phyloP scores from a whole-genome alignment of 92 coral and sea anemone genomes.

The Phenganax stokvisi region DNA sequence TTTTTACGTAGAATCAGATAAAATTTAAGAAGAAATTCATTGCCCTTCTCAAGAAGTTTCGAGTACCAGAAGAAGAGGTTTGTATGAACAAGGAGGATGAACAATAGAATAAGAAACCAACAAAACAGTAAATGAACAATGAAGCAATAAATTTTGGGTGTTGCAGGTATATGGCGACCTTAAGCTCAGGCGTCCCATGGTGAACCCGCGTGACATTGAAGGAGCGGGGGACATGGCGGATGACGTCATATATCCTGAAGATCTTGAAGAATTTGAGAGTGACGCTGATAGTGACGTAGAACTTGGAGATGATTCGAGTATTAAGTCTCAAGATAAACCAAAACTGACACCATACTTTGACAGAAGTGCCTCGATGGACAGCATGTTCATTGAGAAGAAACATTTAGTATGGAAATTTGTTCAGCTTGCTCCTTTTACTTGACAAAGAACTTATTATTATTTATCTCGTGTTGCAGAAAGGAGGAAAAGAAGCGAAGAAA shows the following conservation, averaged over 20 bases:
- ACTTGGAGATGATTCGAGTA: conserved; percentile 77
- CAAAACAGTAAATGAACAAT: conserved; percentile 32
- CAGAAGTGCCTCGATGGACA: conserved; percentile 48
- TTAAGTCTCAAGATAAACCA: conserved; percentile 91
- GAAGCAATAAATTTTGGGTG: conserved; percentile 4
- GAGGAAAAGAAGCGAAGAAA: conserved; percentile 19
- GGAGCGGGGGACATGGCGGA: conserved; percentile 52
- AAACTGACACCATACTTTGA: conserved; percentile 93
- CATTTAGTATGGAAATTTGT: neutral
- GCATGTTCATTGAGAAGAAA: conserved; percentile 35
- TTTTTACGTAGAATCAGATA: conserved; percentile 69
- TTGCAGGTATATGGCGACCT: conserved; percentile 63
- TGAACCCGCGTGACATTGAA: conserved; percentile 91
- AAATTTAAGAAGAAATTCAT: conserved; percentile 91
- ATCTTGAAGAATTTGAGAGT: conserved; percentile 77
- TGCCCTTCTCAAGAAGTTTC: conserved; percentile 86
- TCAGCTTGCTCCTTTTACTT: neutral
- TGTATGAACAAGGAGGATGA: neutral
- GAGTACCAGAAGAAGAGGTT: conserved; percentile 86
- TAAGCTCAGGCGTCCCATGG: conserved; percentile 32
- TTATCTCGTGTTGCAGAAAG: neutral
- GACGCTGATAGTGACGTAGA: conserved; percentile 69
- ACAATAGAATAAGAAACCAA: conserved; percentile 25
- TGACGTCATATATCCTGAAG: conserved; percentile 75
- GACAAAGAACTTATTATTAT: neutral